Percentiles rank a stretch among this genome's conserved stretches.
These are phyloP conservation scores for Smittia sp. DNA, from an alignment of 2,888 invertebrate species.

Conservation along the genomic window DNA sequence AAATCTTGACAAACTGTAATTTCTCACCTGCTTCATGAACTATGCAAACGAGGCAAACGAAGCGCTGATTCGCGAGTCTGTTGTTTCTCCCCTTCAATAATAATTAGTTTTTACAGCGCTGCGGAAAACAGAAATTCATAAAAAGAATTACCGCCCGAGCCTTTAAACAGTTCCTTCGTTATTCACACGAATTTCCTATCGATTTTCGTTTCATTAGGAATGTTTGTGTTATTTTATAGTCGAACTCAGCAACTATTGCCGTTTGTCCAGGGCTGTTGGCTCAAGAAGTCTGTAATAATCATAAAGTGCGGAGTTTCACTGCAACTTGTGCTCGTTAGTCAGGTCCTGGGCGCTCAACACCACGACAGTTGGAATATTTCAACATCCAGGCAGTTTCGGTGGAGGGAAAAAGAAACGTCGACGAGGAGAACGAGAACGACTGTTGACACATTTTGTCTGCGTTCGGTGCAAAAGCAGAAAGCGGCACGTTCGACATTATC, in stretches of 20 bases:
- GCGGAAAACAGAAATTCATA: not conserved
- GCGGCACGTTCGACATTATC: conserved; percentile 31
- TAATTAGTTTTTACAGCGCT: not conserved
- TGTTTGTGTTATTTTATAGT: conserved; percentile 9
- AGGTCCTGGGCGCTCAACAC: not conserved
- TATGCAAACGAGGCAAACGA: not conserved
- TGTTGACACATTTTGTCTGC: conserved; percentile 37
- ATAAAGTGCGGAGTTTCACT: not conserved
- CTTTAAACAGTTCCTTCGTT: not conserved
- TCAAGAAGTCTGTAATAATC: not conserved
- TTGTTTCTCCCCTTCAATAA: not conserved
- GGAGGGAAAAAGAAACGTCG: not conserved
- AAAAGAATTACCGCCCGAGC: not conserved
- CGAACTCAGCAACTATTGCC: not conserved
- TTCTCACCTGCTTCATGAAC: not conserved
- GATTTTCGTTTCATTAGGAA: conserved; percentile 12
- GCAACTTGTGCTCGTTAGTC: not conserved
- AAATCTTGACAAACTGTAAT: too few species aligned
- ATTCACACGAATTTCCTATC: not conserved
- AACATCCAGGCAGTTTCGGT: not conserved
- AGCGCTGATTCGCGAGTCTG: not conserved
- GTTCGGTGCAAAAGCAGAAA: conserved; percentile 2
- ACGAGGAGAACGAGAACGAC: too few species aligned
- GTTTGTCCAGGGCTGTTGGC: not conserved
- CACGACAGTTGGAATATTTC: not conserved